A percentile compares a stretch with the other conserved stretches of the same genome.
phyloP scores from a whole-genome alignment of 1,140 invertebrate species.

The Aphelenchoides avenae region DNA sequence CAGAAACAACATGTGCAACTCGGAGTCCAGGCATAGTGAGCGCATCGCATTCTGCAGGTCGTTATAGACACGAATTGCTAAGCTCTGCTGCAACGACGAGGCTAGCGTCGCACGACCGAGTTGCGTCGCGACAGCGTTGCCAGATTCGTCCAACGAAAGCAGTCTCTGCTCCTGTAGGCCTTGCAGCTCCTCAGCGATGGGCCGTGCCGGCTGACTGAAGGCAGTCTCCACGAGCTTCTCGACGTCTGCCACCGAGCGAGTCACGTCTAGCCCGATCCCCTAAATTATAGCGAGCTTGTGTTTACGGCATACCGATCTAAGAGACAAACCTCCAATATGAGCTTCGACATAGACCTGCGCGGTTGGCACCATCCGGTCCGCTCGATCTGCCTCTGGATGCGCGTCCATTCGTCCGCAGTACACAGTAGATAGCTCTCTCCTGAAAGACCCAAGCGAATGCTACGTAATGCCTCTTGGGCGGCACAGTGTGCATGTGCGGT shows the following conservation, averaged over 20 bases:
- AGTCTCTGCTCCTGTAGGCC: conserved; percentile 3
- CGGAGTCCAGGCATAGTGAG: conserved; percentile 85
- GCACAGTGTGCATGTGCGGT: too few relatives aligned
- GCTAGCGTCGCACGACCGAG: conserved; percentile 84
- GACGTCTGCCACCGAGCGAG: too few relatives aligned
- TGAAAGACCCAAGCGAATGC: too few relatives aligned
- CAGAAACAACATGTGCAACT: conserved; percentile 88
- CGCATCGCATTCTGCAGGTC: conserved; percentile 83
- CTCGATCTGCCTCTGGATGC: not conserved
- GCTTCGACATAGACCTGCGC: not conserved
- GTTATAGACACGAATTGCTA: conserved; percentile 78
- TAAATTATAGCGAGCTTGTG: not conserved
- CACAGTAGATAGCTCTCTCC: conserved; percentile 3
- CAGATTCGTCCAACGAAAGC: conserved; percentile 1
- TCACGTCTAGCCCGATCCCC: too few relatives aligned
- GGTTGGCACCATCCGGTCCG: not conserved
- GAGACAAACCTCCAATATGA: not conserved
- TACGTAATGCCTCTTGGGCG: too few relatives aligned
- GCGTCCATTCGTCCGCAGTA: not conserved
- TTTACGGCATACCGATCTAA: not conserved
- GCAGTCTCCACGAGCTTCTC: too few relatives aligned
- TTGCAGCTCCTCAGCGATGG: too few relatives aligned
- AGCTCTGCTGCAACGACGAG: conserved; percentile 83
- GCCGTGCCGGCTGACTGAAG: too few relatives aligned
- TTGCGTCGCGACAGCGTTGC: conserved; percentile 66